Conservation (phyloP, 1,140 invertebrate species). For the Drosophila willistoni region DNA sequence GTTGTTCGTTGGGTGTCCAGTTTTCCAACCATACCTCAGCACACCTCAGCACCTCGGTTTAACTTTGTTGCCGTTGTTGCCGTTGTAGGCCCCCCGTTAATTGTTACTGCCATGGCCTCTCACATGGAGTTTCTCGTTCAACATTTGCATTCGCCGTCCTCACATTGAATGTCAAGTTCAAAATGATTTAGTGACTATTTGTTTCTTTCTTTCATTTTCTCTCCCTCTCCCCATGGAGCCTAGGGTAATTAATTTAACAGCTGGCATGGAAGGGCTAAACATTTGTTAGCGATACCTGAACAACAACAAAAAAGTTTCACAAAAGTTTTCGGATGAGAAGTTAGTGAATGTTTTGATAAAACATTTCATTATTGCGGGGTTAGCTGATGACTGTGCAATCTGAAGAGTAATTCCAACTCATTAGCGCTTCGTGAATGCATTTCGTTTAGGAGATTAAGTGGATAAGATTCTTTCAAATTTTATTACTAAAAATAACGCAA, state of each 20-base stretch:
- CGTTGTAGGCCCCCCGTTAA: slow-evolving; percentile 26
- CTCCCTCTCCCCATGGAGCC: background rate
- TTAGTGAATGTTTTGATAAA: slow-evolving; percentile 11
- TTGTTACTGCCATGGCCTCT: slow-evolving; percentile 25
- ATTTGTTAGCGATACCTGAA: slow-evolving; percentile 1
- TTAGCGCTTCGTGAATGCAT: background rate
- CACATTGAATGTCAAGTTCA: slow-evolving; percentile 76
- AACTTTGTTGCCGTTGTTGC: background rate
- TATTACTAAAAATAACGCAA: too few species aligned
- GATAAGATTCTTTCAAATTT: background rate
- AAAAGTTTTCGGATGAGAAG: slow-evolving; percentile 14
- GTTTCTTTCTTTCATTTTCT: slow-evolving; percentile 25
- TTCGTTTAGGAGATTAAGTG: background rate
- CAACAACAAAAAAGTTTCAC: background rate
- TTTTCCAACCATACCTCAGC: slow-evolving; percentile 42
- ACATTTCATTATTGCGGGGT: background rate
- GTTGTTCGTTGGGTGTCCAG: slow-evolving; percentile 58
- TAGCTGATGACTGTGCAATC: slow-evolving; percentile 5
- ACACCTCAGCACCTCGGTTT: slow-evolving; percentile 19
- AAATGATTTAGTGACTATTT: slow-evolving; percentile 76
- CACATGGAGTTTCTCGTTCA: slow-evolving; percentile 54
- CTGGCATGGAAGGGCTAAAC: slow-evolving; percentile 23
- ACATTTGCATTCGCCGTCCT: slow-evolving; percentile 54
- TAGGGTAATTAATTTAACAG: slow-evolving; percentile 68
- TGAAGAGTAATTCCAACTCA: slow-evolving; percentile 2